phyloP scores from a whole-genome alignment of 2,113 vertebrate species.

The Aphelocoma coerulescens region DNA sequence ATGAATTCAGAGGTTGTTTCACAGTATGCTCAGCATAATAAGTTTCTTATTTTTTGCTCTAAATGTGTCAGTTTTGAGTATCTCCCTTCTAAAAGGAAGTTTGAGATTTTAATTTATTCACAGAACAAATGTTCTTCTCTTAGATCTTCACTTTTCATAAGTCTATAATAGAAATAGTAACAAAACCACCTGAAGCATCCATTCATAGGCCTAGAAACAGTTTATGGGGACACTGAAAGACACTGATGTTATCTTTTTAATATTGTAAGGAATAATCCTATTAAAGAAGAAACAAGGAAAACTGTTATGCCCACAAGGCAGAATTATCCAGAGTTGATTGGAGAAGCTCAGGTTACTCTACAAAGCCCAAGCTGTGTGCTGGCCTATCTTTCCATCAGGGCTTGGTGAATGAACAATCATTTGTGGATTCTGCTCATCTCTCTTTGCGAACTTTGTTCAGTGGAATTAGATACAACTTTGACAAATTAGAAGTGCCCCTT shows the following conservation, averaged over 20 bases:
- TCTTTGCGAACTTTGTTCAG: conserved; percentile 79
- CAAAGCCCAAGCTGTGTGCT: conserved; percentile 68
- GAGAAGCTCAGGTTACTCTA: conserved; percentile 73
- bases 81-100: conserved; percentile 2
- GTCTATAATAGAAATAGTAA: conserved; percentile 26
- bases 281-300: conserved; percentile 82
- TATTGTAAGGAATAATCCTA: conserved; percentile 83
- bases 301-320: conserved; percentile 77
- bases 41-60: not conserved
- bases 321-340: conserved; percentile 75
- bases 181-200: conserved; percentile 63
- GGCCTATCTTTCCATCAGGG: conserved; percentile 75
- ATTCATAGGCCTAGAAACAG: conserved; percentile 66
- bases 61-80: not conserved
- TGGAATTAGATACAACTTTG: conserved; percentile 86
- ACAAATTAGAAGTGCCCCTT: conserved; percentile 81
- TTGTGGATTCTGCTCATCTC: conserved; percentile 80
- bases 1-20: not conserved
- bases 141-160: conserved; percentile 22
- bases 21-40: not conserved
- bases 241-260: conserved; percentile 84
- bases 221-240: conserved; percentile 77
- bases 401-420: conserved; percentile 81
- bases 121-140: not conserved
- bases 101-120: not conserved